phyloP scores from a whole-genome alignment of 2,797 vertebrate species.

The Lagodon rhomboides region DNA sequence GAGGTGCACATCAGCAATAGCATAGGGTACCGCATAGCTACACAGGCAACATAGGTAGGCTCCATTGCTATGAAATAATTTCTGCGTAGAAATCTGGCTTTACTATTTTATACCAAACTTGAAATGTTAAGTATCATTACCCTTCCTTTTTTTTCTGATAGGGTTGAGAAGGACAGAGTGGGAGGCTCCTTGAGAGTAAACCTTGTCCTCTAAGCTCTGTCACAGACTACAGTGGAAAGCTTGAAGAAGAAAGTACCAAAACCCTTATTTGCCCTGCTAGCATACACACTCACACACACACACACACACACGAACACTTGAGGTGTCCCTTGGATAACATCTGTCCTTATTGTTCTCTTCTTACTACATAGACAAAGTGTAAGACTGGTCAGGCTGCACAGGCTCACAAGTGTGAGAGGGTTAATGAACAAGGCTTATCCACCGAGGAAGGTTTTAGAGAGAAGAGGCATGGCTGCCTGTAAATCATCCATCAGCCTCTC shows the following conservation, averaged over 20 bases:
- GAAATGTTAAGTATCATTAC: background rate
- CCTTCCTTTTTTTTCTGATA: background rate
- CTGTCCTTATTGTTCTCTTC: constrained; percentile 33
- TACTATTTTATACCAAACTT: background rate
- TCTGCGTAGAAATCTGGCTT: background rate
- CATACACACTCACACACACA: background rate
- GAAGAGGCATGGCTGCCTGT: constrained; percentile 61
- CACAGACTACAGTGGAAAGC: constrained; percentile 19
- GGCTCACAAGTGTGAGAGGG: constrained; percentile 55
- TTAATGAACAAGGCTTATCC: constrained; percentile 74
- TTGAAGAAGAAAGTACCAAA: constrained; percentile 25
- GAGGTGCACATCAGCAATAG: background rate
- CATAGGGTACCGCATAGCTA: background rate
- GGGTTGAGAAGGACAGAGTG: background rate
- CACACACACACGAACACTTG: background rate
- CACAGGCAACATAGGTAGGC: no score
- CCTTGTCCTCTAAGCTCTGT: constrained; percentile 7
- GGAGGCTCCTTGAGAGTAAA: constrained; percentile 9
- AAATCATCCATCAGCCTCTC: constrained; percentile 76
- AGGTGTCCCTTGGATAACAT: constrained; percentile 31
- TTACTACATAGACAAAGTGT: constrained; percentile 41
- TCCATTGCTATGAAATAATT: constrained; percentile 1
- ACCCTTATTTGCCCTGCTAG: constrained; percentile 14
- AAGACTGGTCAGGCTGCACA: constrained; percentile 29
- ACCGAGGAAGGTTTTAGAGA: constrained; percentile 59